Percentiles rank a stretch among this genome's conserved stretches.
These are phyloP conservation scores for Psophia crepitans DNA, from an alignment of 2,113 vertebrate genomes.

Conservation along the genomic window DNA sequence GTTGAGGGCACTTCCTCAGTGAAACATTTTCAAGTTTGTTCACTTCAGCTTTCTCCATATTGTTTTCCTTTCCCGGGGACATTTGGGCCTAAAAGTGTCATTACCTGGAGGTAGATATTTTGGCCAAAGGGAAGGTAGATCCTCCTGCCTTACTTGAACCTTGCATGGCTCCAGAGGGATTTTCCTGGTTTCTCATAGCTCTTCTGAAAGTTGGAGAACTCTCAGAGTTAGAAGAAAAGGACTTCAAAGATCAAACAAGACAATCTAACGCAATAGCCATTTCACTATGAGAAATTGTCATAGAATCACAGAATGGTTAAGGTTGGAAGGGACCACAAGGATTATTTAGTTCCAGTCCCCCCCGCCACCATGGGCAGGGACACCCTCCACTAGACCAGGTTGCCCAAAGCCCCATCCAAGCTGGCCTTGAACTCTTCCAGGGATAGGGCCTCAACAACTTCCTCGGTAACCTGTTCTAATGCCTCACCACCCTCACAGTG, in stretches of 20 bases:
- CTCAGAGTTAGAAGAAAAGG: not conserved
- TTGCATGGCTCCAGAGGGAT: not conserved
- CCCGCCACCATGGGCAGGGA: no score
- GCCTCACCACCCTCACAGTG: no score
- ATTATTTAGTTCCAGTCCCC: no score
- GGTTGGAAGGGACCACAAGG: no score
- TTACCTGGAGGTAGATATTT: not conserved
- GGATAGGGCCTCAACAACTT: no score
- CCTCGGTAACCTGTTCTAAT: no score
- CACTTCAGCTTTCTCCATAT: not conserved
- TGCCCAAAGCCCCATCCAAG: no score
- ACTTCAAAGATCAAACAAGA: not conserved
- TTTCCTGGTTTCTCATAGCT: not conserved
- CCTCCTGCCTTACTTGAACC: not conserved
- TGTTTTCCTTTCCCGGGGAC: not conserved
- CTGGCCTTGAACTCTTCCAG: no score
- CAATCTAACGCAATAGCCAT: not conserved
- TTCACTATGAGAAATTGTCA: not conserved
- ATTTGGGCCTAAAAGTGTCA: not conserved
- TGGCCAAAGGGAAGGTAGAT: not conserved
- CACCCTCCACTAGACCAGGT: no score
- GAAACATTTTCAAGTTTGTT: not conserved
- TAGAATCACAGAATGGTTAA: no score
- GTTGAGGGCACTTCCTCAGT: not conserved
- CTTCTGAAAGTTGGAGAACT: not conserved